Evolutionary conservation across 2,888 invertebrate genomes (phyloP).

Genomic region (Liodrosophila aerea): DNA sequence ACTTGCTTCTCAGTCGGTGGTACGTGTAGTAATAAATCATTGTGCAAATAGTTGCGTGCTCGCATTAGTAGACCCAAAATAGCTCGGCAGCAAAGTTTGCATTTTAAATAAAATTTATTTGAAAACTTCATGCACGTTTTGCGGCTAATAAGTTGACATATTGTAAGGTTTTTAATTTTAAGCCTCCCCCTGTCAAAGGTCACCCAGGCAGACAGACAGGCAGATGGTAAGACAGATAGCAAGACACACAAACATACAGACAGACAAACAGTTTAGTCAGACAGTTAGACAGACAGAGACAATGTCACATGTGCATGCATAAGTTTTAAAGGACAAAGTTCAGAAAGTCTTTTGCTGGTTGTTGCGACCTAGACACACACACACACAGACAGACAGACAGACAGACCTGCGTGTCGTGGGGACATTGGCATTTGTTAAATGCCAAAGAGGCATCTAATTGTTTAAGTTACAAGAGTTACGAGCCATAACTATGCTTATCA

Average conservation of each 20-base stretch:
- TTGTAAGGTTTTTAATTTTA: conserved; percentile 53
- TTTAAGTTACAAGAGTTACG: conserved; percentile 30
- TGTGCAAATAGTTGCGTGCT: conserved; percentile 68
- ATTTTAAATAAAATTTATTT: conserved; percentile 67
- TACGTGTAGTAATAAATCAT: conserved; percentile 61
- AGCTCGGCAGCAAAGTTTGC: conserved; percentile 41
- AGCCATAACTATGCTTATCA: conserved; percentile 43
- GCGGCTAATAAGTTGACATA: conserved; percentile 57
- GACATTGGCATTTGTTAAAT: conserved; percentile 32
- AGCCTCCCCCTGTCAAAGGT: conserved; percentile 54
- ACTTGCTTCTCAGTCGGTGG: not conserved
- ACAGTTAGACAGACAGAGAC: conserved; percentile 21
- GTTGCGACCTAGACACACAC: no score
- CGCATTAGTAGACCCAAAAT: conserved; percentile 44
- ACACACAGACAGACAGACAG: not conserved
- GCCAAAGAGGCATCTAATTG: conserved; percentile 41
- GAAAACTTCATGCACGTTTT: conserved; percentile 56
- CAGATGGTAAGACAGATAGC: conserved; percentile 19
- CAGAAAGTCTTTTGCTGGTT: conserved; percentile 36
- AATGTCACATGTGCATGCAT: conserved; percentile 45
- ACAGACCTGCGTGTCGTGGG: conserved; percentile 49
- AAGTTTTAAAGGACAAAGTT: conserved; percentile 53
- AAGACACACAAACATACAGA: conserved; percentile 11
- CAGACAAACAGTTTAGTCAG: conserved; percentile 8
- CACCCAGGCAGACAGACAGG: conserved; percentile 22